A percentile compares a stretch with the other conserved stretches of the same genome.
Conservation (phyloP, 2,888 invertebrate genomes). For the Cheilosia scutellata region DNA sequence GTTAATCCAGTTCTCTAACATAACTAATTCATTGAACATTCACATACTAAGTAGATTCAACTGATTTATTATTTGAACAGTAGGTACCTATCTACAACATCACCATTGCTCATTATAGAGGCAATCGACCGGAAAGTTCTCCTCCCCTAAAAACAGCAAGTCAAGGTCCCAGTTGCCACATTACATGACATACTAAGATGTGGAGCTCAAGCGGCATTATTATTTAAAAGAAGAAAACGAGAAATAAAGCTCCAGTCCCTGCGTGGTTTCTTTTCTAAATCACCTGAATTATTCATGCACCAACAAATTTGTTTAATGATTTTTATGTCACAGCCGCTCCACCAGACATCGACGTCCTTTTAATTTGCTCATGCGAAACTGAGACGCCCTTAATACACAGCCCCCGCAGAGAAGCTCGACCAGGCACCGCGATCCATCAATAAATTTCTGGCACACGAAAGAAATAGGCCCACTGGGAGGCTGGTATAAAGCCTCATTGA, state of each 20-base stretch:
- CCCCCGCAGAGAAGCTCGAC: constrained; percentile 15
- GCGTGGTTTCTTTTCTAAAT: constrained; percentile 50
- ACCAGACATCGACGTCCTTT: constrained; percentile 44
- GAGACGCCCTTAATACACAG: constrained; percentile 15
- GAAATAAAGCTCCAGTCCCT: constrained; percentile 6
- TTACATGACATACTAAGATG: constrained; percentile 20
- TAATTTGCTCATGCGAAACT: constrained; percentile 62
- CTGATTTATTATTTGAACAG: too few relatives aligned
- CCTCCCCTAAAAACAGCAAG: neutral
- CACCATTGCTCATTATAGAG: neutral
- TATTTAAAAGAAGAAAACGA: neutral
- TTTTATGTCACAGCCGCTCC: constrained; percentile 61
- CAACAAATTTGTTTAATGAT: constrained; percentile 65
- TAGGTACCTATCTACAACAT: neutral
- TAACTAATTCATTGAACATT: too few relatives aligned
- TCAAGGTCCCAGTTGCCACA: constrained; percentile 35
- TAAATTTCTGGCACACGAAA: constrained; percentile 64
- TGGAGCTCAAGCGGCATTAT: neutral
- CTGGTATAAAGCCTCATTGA: constrained; percentile 26
- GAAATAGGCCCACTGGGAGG: constrained; percentile 66
- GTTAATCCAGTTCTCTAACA: too few relatives aligned
- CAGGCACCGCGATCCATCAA: constrained; percentile 62
- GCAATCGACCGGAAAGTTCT: neutral
- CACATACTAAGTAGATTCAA: too few relatives aligned
- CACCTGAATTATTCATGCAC: constrained; percentile 69